These are phyloP conservation scores for Magallana ariakensis DNA, from an alignment of 1,140 invertebrate species.

Conservation along the genomic window DNA sequence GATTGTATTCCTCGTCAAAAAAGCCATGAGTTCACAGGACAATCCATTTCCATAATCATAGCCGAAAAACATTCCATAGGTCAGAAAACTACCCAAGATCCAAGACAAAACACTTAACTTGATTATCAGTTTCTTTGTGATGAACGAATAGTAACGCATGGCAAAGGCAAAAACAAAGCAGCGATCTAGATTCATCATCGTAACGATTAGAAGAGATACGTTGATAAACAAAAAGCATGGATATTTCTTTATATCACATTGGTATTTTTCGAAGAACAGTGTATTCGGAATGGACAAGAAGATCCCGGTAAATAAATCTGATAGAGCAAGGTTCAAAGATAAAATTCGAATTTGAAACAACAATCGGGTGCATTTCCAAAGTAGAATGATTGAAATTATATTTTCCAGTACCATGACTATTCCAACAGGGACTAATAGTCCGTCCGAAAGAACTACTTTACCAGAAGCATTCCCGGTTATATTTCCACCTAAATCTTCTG, in stretches of 20 bases:
- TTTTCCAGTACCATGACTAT: neutral
- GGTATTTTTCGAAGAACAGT: neutral
- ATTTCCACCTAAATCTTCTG: too few species aligned
- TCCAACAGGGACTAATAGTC: neutral
- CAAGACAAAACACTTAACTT: neutral
- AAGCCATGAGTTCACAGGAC: constrained; percentile 1
- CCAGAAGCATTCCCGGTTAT: too few species aligned
- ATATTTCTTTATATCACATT: constrained; percentile 1
- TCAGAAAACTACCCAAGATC: neutral
- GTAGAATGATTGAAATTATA: neutral
- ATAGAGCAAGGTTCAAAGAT: neutral
- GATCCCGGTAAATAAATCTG: neutral
- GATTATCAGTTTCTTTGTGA: neutral
- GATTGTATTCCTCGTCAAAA: neutral
- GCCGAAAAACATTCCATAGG: neutral
- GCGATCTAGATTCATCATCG: neutral
- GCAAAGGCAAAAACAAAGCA: constrained; percentile 1
- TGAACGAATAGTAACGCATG: neutral
- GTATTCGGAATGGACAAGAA: neutral
- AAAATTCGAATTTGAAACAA: neutral
- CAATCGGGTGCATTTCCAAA: neutral
- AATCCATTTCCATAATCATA: neutral
- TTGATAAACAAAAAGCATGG: neutral
- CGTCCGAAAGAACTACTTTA: neutral
- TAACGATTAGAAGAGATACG: neutral